phyloP scores from a whole-genome alignment of 2,888 invertebrate species.

The Thymelicus lineola region DNA sequence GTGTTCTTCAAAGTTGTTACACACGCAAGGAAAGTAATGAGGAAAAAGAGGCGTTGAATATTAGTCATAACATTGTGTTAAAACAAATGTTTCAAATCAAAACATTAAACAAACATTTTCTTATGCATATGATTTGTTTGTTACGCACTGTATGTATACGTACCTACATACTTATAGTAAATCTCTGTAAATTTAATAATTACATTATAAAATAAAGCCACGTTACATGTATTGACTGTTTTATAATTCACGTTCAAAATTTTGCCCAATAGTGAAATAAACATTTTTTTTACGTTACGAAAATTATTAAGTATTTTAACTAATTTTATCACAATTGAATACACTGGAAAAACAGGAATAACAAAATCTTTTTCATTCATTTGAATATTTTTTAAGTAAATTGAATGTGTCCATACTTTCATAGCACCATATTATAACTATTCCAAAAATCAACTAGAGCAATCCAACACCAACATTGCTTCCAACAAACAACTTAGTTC shows the following conservation, averaged over 20 bases:
- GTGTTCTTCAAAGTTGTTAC: too few relatives aligned
- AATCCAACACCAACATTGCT: neutral
- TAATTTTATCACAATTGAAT: conserved; percentile 7
- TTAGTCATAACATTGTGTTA: too few relatives aligned
- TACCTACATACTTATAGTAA: too few relatives aligned
- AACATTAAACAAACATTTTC: too few relatives aligned
- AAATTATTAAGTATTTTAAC: neutral
- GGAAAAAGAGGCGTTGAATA: too few relatives aligned
- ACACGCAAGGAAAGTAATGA: too few relatives aligned
- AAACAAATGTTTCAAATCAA: too few relatives aligned
- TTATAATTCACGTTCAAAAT: neutral
- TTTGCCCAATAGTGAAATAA: neutral
- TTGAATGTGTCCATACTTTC: neutral
- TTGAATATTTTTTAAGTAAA: neutral
- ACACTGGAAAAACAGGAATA: neutral
- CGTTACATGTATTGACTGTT: too few relatives aligned
- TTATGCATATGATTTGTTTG: too few relatives aligned
- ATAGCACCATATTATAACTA: conserved; percentile 3
- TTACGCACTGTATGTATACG: too few relatives aligned
- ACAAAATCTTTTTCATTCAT: neutral
- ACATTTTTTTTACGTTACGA: neutral
- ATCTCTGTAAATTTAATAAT: too few relatives aligned
- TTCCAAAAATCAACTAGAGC: neutral
- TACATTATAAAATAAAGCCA: too few relatives aligned
- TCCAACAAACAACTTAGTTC: conserved; percentile 3